Percentiles rank a stretch among this genome's conserved stretches.
phyloP scores from a whole-genome alignment of 2,113 vertebrate species.

The Charina bottae region DNA sequence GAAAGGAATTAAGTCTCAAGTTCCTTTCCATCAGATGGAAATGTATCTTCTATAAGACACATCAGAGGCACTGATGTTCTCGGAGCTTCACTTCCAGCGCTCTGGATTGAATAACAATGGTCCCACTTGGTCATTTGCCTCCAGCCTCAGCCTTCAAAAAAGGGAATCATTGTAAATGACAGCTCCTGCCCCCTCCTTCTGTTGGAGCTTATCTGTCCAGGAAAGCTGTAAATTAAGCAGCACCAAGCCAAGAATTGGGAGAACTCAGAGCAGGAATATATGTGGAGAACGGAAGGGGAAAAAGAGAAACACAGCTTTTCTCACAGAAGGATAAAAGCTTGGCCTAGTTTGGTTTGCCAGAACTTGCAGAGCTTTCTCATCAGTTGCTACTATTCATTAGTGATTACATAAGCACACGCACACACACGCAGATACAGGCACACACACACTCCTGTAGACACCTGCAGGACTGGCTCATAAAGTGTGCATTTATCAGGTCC shows the following conservation, averaged over 20 bases:
- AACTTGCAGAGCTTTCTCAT: conserved; percentile 66
- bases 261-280: neutral
- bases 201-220: fast-evolving
- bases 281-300: neutral
- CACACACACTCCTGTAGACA: conserved; percentile 68
- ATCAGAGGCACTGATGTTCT: too few species aligned
- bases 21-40: neutral
- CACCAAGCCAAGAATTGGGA: neutral
- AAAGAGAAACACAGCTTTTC: conserved; percentile 46
- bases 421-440: too few species aligned
- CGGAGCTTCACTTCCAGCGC: neutral
- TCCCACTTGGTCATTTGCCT: neutral
- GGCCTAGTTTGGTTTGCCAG: conserved; percentile 72
- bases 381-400: conserved; percentile 74
- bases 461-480: conserved; percentile 81
- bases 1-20: neutral
- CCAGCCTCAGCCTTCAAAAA: neutral
- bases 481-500: conserved; percentile 80
- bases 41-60: neutral
- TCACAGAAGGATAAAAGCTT: conserved; percentile 66
- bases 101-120: too few species aligned
- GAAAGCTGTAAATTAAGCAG: neutral
- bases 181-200: neutral
- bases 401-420: conserved; percentile 69
- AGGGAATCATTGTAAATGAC: fast-evolving